Percentiles rank a stretch among this genome's conserved stretches.
phyloP scores from a whole-genome alignment of 2,113 vertebrate genomes.

The Deroptyus accipitrinus region DNA sequence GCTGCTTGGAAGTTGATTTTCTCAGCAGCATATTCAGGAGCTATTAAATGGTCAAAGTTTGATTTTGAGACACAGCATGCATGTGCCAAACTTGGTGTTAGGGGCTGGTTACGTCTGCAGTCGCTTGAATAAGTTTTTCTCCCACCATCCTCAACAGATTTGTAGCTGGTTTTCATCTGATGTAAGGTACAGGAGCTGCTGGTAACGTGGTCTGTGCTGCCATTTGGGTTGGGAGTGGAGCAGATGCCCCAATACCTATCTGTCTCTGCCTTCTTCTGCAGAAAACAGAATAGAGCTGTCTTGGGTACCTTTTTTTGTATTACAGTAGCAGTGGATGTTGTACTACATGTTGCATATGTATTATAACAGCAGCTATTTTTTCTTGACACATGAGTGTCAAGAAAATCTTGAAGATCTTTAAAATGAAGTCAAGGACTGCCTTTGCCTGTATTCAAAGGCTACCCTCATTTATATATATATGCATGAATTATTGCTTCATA shows the following conservation, averaged over 20 bases:
- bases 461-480: background rate
- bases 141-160: background rate
- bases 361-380: background rate
- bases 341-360: background rate
- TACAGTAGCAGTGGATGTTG: background rate
- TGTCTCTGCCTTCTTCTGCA: background rate
- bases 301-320: background rate
- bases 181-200: background rate
- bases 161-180: background rate
- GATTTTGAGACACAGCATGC: background rate
- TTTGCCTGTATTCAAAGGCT: background rate
- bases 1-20: background rate
- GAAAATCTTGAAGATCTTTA: background rate
- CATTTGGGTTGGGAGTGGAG: background rate
- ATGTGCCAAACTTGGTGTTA: background rate
- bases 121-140: background rate
- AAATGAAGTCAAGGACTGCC: background rate
- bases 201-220: background rate
- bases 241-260: background rate
- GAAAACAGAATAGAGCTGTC: background rate
- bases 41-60: background rate
- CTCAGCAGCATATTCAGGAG: background rate
- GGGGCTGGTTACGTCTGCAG: background rate
- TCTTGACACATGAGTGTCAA: background rate
- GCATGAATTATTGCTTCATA: background rate